These are phyloP conservation scores for Carollia perspicillata DNA, from an alignment of 2,113 vertebrate genomes.

Conservation along the genomic window DNA sequence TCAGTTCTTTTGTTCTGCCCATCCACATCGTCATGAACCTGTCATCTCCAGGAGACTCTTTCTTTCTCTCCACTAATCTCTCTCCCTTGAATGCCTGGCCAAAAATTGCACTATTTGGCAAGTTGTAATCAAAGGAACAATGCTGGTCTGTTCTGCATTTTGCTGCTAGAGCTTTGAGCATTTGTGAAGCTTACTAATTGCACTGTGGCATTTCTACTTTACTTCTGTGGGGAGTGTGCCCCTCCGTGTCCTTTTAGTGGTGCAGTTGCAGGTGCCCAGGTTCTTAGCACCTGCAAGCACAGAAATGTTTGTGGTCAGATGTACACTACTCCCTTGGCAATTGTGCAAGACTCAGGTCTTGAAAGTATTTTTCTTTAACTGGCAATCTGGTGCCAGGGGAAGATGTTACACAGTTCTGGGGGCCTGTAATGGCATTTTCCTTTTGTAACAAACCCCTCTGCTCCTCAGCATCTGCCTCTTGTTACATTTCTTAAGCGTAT, in stretches of 20 bases:
- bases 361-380: conserved; percentile 17
- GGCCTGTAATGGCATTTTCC: not conserved
- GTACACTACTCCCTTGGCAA: not conserved
- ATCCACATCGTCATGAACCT: not conserved
- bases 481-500: not conserved
- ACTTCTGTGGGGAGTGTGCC: not conserved
- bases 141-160: not conserved
- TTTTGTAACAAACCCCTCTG: not conserved
- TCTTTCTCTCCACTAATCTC: not conserved
- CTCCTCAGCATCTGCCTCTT: not conserved
- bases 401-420: not conserved
- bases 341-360: not conserved
- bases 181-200: not conserved
- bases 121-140: not conserved
- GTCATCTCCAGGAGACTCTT: not conserved
- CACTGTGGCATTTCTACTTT: not conserved
- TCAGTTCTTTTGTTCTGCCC: not conserved
- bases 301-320: not conserved
- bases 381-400: not conserved
- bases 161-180: not conserved
- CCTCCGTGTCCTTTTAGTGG: not conserved
- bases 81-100: not conserved
- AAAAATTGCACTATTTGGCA: not conserved
- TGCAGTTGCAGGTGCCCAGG: not conserved
- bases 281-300: not conserved